A percentile compares a stretch with the other conserved stretches of the same genome.
Conservation (phyloP, 2,888 invertebrate genomes). For the Plemyria rubiginata region DNA sequence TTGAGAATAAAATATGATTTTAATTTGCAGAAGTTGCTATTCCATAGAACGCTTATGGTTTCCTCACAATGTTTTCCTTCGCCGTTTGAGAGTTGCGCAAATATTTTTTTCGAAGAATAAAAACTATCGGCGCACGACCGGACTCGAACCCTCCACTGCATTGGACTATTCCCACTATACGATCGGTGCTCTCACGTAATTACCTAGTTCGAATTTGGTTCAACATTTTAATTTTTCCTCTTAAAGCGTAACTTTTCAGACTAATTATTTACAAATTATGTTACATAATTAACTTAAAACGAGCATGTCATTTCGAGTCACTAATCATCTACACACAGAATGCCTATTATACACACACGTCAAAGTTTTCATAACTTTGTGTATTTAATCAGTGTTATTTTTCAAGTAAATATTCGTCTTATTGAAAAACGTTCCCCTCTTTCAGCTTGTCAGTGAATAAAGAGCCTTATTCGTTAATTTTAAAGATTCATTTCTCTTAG, state of each 20-base stretch:
- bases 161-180: no score
- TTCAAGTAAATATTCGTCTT: constrained; percentile 46
- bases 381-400: constrained; percentile 16
- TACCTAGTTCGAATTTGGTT: background rate
- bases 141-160: no score
- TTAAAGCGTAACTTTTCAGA: background rate
- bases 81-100: no score
- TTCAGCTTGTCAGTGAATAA: constrained; percentile 33
- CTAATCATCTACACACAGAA: constrained; percentile 24
- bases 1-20: no score
- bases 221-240: constrained; percentile 1
- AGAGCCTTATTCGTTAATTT: constrained; percentile 41
- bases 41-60: no score
- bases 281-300: constrained; percentile 14
- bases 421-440: constrained; percentile 12
- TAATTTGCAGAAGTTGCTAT: no score
- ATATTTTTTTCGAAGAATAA: no score
- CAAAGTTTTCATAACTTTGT: constrained; percentile 59
- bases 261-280: constrained; percentile 21
- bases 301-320: constrained; percentile 13
- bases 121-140: no score
- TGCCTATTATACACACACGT: constrained; percentile 38
- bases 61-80: no score
- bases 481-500: constrained; percentile 32
- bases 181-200: no score